phyloP scores from a whole-genome alignment of 2,888 invertebrate genomes.

The Argyresthia albistria region DNA sequence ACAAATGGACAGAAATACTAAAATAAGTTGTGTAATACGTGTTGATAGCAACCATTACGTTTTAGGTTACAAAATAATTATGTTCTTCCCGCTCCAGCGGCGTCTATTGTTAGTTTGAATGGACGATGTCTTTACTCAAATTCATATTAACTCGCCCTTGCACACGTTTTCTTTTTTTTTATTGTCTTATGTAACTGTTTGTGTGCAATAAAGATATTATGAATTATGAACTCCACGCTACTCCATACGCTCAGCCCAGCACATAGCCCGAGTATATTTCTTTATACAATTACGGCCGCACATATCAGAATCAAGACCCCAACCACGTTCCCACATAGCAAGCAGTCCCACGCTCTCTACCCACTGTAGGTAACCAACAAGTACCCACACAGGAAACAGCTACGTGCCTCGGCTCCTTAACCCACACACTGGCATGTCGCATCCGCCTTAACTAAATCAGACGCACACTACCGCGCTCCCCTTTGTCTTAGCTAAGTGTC shows the following conservation, averaged over 20 bases:
- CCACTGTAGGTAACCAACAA: slow-evolving; percentile 10
- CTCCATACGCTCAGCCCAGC: neutral
- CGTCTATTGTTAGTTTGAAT: too few relatives aligned
- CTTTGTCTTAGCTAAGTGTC: slow-evolving; percentile 73
- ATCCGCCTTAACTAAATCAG: slow-evolving; percentile 36
- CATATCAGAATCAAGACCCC: slow-evolving; percentile 58
- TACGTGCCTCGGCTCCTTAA: slow-evolving; percentile 40
- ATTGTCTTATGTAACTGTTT: too few relatives aligned
- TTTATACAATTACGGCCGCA: slow-evolving; percentile 17
- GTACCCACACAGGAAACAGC: slow-evolving; percentile 46
- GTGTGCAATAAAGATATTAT: too few relatives aligned
- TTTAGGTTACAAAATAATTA: too few relatives aligned
- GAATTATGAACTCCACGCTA: too few relatives aligned
- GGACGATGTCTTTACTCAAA: too few relatives aligned
- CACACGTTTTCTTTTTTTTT: too few relatives aligned
- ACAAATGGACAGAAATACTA: too few relatives aligned
- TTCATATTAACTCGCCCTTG: too few relatives aligned
- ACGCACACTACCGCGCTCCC: slow-evolving; percentile 60
- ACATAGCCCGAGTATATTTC: neutral
- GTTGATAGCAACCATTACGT: too few relatives aligned
- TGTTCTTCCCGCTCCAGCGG: too few relatives aligned
- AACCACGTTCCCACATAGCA: slow-evolving; percentile 43
- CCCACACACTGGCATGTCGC: slow-evolving; percentile 37
- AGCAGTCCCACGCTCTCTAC: slow-evolving; percentile 34
- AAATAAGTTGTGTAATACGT: too few relatives aligned